Percentiles rank a stretch among this genome's conserved stretches.
phyloP scores from a whole-genome alignment of 2,113 vertebrate species.

The Cyphomyrus discorhynchus region DNA sequence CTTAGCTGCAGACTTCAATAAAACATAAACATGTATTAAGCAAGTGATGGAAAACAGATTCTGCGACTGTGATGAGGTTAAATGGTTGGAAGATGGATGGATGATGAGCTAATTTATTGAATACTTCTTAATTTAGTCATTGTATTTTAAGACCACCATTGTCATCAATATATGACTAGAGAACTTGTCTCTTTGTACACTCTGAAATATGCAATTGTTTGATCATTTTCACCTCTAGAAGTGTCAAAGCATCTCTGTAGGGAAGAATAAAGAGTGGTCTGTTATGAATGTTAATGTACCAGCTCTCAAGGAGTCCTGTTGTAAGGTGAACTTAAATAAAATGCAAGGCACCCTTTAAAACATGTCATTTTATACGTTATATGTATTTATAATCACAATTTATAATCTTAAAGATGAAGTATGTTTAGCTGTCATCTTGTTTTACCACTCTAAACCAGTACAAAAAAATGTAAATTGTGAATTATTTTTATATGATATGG shows the following conservation, averaged over 20 bases:
- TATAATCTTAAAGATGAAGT: neutral
- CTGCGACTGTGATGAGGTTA: neutral
- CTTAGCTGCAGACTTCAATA: neutral
- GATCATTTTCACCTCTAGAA: neutral
- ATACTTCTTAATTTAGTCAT: neutral
- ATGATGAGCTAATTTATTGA: neutral
- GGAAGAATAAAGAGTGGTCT: neutral
- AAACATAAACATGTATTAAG: neutral
- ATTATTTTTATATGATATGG: no score
- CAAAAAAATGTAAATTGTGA: no score
- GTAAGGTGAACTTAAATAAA: neutral
- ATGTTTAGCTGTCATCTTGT: neutral
- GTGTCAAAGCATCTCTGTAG: conserved; percentile 1
- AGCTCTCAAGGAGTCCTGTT: neutral
- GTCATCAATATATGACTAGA: neutral
- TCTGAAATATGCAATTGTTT: neutral
- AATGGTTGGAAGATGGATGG: neutral
- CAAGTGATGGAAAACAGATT: neutral
- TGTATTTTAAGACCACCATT: neutral
- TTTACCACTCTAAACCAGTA: neutral
- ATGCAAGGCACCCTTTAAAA: neutral
- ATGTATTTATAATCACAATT: neutral
- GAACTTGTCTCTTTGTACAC: neutral
- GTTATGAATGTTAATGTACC: neutral
- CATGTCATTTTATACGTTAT: neutral